These are phyloP conservation scores for Agraylea sexmaculata DNA, from an alignment of 1,140 invertebrate species.

Conservation along the genomic window DNA sequence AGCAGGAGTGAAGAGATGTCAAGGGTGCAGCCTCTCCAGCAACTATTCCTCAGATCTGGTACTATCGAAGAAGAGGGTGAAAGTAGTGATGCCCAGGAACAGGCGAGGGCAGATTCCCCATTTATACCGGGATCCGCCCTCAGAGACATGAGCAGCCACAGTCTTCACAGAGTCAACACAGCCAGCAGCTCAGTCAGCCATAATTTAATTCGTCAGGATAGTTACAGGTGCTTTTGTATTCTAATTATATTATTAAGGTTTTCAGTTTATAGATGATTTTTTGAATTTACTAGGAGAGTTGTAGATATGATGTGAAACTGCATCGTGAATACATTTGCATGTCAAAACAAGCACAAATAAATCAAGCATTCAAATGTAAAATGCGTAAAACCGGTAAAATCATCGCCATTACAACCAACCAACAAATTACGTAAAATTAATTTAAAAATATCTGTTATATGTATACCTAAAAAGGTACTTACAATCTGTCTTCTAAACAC, in stretches of 20 bases:
- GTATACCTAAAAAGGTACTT: too few species aligned
- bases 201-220: constrained; percentile 33
- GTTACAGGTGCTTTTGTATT: constrained; percentile 31
- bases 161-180: constrained; percentile 37
- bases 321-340: too few species aligned
- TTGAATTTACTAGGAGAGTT: too few species aligned
- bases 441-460: too few species aligned
- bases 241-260: background rate
- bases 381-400: too few species aligned
- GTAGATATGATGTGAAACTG: too few species aligned
- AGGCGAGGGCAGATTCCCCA: constrained; percentile 32
- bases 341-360: too few species aligned
- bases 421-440: too few species aligned
- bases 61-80: constrained; percentile 38
- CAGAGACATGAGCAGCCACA: constrained; percentile 29
- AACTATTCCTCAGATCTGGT: constrained; percentile 35
- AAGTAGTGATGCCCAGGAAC: constrained; percentile 32
- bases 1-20: constrained; percentile 16
- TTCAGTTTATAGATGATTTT: too few species aligned
- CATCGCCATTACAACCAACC: too few species aligned
- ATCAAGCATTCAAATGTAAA: too few species aligned
- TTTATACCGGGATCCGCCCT: constrained; percentile 27
- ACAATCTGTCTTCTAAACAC: too few species aligned
- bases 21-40: constrained; percentile 3
- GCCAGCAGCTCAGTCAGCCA: constrained; percentile 38